Conservation (phyloP, 1,140 invertebrate genomes). For the Drusus annulatus region DNA sequence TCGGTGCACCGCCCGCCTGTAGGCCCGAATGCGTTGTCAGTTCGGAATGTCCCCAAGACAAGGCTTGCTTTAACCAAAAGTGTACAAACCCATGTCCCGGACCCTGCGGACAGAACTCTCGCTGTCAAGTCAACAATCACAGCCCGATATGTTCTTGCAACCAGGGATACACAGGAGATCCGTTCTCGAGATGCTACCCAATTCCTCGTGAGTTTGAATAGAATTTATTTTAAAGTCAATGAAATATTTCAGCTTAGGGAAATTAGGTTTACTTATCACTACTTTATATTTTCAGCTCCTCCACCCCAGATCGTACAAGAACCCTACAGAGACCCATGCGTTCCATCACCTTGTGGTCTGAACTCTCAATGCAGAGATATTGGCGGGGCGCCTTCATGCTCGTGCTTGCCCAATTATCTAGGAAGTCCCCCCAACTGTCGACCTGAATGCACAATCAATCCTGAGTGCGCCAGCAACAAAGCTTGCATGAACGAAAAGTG, state of each 20-base stretch:
- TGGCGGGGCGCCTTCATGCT: conserved; percentile 77
- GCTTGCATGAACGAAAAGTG: conserved; percentile 83
- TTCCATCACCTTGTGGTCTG: conserved; percentile 82
- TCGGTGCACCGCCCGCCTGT: conserved; percentile 83
- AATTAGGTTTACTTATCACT: not conserved
- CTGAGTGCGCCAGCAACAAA: conserved; percentile 78
- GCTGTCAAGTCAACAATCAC: conserved; percentile 85
- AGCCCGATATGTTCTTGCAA: conserved; percentile 80
- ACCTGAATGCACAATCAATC: conserved; percentile 83
- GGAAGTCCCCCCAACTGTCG: conserved; percentile 81
- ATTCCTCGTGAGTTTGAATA: conserved; percentile 60
- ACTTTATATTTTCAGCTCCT: conserved; percentile 62
- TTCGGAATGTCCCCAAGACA: conserved; percentile 78
- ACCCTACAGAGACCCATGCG: conserved; percentile 76
- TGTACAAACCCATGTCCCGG: conserved; percentile 81
- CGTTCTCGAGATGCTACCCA: conserved; percentile 76
- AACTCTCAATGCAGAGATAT: conserved; percentile 80
- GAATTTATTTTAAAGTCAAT: not conserved
- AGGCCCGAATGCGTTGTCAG: conserved; percentile 81
- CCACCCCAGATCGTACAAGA: conserved; percentile 62
- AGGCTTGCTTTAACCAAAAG: conserved; percentile 79
- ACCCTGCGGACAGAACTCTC: conserved; percentile 82
- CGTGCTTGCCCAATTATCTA: conserved; percentile 76
- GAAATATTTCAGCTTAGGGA: not conserved
- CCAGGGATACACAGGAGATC: conserved; percentile 77